Percentiles rank a stretch among this genome's conserved stretches.
Conservation (phyloP, 2,797 vertebrate genomes). For the Cyprinella venusta region DNA sequence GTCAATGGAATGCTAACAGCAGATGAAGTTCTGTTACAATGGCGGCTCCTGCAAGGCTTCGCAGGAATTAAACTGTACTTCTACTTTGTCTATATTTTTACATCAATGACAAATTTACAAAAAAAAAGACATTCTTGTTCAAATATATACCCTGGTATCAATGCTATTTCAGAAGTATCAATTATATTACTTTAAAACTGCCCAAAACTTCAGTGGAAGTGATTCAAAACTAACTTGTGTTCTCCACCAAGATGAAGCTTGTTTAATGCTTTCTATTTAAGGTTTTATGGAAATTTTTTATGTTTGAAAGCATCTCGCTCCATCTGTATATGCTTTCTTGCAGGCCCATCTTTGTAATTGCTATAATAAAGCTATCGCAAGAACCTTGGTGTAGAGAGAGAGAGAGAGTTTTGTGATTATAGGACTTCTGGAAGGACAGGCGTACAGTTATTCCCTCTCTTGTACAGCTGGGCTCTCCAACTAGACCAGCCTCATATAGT, state of each 20-base stretch:
- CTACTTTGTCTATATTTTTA: background rate
- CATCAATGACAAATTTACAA: background rate
- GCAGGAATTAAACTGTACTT: background rate
- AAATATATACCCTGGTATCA: background rate
- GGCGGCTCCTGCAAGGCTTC: too few species aligned
- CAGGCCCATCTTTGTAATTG: conserved; percentile 56
- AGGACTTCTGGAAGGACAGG: conserved; percentile 75
- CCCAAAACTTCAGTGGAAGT: background rate
- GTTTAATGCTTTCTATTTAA: conserved; percentile 35
- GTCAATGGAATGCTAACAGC: too few species aligned
- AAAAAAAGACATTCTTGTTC: background rate
- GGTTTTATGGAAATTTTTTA: conserved; percentile 46
- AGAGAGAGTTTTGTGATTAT: conserved; percentile 47
- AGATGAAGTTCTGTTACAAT: too few species aligned
- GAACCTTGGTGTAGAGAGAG: conserved; percentile 38
- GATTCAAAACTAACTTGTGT: background rate
- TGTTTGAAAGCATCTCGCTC: conserved; percentile 35
- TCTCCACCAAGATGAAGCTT: conserved; percentile 1
- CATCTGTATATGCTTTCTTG: conserved; percentile 44
- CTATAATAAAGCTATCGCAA: conserved; percentile 58
- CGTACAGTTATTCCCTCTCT: conserved; percentile 64
- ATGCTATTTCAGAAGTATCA: too few species aligned
- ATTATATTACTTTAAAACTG: background rate
- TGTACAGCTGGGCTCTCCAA: conserved; percentile 48
- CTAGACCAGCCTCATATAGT: conserved; percentile 47